Evolutionary conservation across 1,140 invertebrate genomes (phyloP), one percentile per base, ranked within the genome.

Genomic region (Heliconius eleuchia): DNA sequence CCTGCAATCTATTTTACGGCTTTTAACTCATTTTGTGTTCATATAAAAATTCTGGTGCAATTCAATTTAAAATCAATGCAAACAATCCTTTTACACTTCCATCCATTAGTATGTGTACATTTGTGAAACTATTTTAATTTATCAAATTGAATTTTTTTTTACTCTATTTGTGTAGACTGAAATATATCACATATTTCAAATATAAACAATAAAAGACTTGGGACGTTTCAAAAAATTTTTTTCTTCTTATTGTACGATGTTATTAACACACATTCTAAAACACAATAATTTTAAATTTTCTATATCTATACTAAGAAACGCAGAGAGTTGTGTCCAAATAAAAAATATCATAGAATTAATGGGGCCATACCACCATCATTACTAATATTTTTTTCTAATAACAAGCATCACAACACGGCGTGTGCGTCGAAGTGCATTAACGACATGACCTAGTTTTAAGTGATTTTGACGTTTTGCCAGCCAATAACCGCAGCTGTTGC

Each of bases 401-500:
- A 66, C 60, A 30, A 27, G 27, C 60, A 66, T 66, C n/a, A 66
- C 13, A 66, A 66, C 60, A 46, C 13, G 27, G 60, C 27, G 60
- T 66, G 60, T 66, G 60, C 60, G 60, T 66, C 27, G 71, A 78
- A 78, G 71, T 78, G 79, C 76, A 80, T 76, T 80, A 80, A 76
- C 72, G 72, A 80, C 80, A 50, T 82, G 82, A 83, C 82, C 82
- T 77, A 83, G 79, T 83, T 85, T 71, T 70, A 75, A 78, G 80
- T 78, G 77, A 78, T 82, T 82, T 77, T 82, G 81, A 82, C 76
- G 81, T 77, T 77, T 79, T 82, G 81, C 81, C 81, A 82, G 74
- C 80, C 80, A 79, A 80, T 80, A 78, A 77, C 81, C 81, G 30
- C 78, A 82, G 81, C 78, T 82, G 81, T 27, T 74, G 76, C 77